Conservation (phyloP, 2,113 vertebrate species). For the Corythoichthys haematopterus region DNA sequence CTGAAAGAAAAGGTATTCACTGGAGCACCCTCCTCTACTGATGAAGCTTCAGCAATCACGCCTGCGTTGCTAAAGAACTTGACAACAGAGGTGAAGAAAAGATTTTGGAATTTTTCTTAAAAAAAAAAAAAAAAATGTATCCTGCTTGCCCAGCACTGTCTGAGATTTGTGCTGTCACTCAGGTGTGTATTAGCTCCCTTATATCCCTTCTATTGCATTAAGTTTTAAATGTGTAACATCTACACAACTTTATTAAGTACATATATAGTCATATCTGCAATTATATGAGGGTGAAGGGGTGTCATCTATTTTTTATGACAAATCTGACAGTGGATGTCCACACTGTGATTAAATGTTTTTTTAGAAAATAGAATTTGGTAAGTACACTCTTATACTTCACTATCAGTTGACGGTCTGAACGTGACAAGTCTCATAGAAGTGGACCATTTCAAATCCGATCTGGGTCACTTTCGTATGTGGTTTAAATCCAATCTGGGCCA, state of each 20-base stretch:
- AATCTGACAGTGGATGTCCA: conserved; percentile 1
- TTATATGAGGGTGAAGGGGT: not conserved
- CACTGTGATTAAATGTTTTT: conserved; percentile 23
- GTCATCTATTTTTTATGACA: not conserved
- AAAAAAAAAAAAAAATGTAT: not conserved
- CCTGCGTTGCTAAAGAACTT: conserved; percentile 15
- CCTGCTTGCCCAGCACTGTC: conserved; percentile 45
- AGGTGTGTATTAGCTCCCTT: conserved; percentile 18
- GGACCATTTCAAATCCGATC: too few relatives aligned
- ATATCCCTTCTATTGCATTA: conserved; percentile 21
- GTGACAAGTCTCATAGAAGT: too few relatives aligned
- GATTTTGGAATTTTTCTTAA: conserved; percentile 20
- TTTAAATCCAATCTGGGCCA: too few relatives aligned
- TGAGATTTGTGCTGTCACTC: conserved; percentile 24
- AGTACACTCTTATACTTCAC: too few relatives aligned
- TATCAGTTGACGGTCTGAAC: too few relatives aligned
- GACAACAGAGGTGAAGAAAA: conserved; percentile 6
- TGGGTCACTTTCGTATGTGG: too few relatives aligned
- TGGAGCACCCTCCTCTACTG: conserved; percentile 18
- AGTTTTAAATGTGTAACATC: conserved; percentile 22
- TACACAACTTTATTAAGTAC: conserved; percentile 17
- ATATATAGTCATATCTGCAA: not conserved
- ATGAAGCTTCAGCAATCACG: conserved; percentile 18
- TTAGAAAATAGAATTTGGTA: conserved; percentile 14
- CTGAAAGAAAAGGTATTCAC: conserved; percentile 6